Evolutionary conservation across 2,797 vertebrate species (phyloP).

Genomic region (Dromococcyx pavoninus): DNA sequence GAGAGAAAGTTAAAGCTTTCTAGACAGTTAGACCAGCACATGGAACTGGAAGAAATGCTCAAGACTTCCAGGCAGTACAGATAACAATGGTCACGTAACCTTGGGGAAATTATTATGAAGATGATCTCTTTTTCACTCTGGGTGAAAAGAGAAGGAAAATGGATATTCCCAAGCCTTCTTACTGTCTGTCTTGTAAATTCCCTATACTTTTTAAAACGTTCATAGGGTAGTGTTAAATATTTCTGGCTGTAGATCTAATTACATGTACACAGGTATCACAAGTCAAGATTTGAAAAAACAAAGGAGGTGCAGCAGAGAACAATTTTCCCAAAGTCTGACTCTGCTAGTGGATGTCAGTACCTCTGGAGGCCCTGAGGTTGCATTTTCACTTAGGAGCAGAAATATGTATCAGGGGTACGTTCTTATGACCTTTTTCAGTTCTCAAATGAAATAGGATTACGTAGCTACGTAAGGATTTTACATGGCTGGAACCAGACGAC

Average conservation of each 20-base stretch:
- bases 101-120: not conserved
- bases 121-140: not conserved
- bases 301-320: not conserved
- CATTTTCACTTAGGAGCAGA: not conserved
- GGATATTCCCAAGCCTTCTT: not conserved
- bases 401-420: not conserved
- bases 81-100: not conserved
- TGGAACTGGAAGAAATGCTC: not conserved
- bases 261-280: not conserved
- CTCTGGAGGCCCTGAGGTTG: not conserved
- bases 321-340: not conserved
- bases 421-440: not conserved
- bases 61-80: not conserved
- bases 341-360: not conserved
- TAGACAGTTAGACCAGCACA: not conserved
- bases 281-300: not conserved
- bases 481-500: not conserved
- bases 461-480: not conserved
- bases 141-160: not conserved
- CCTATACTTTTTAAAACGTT: not conserved
- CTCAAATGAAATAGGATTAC: not conserved
- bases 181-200: not conserved
- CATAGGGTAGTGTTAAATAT: not conserved
- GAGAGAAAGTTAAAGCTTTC: not conserved
- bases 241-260: not conserved